Evolutionary conservation across 2,888 invertebrate genomes (phyloP), one percentile per base, ranked within the genome.

Genomic region (Folsomia manolachei): DNA sequence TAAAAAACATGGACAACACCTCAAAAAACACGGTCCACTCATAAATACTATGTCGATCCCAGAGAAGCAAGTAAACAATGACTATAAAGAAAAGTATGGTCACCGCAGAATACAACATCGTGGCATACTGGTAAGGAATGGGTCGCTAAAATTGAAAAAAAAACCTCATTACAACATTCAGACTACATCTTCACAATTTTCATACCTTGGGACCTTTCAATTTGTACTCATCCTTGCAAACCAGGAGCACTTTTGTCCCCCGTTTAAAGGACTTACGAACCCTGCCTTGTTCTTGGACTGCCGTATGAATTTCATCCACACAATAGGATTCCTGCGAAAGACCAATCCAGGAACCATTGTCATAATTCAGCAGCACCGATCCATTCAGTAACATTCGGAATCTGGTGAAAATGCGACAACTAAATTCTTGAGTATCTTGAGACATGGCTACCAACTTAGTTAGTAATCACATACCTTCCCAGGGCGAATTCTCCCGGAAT

Each of bases 11-110:
- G 4, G 75, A 69, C 9, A 72, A 27, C 0, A 77, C 75, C 60
- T 75, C 74, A 71, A 69, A 77, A 27, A 65, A 69, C 4, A 77
- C 74, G 1, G 72, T 73, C 77, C 77, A 77, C 19, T 74, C 74
- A 63, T 77, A 74, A 24, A 75, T 70, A 27, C 67, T 75, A 25
- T 75, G 71, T 24, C 63, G 51, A 26, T 74, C 69, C 75, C 74
- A 75, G 1, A 77, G 60, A 1, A 75, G 21, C 7, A 67, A 18
- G n/a, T 65, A 75, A 11, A 77, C 67, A 1, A 74, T 18, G 1
- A 69, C 60, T 9, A 75, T 75, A 2, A 72, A 0, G 14, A 72
- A 27, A n/a, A 77, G 64, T 53, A 77, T 64, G 1, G 26, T 64
- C 1, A 70, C 62, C 18, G 74, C 64, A 18, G 51, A 27, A 11